Conservation (phyloP, 1,140 invertebrate species). For the Musca domestica region DNA sequence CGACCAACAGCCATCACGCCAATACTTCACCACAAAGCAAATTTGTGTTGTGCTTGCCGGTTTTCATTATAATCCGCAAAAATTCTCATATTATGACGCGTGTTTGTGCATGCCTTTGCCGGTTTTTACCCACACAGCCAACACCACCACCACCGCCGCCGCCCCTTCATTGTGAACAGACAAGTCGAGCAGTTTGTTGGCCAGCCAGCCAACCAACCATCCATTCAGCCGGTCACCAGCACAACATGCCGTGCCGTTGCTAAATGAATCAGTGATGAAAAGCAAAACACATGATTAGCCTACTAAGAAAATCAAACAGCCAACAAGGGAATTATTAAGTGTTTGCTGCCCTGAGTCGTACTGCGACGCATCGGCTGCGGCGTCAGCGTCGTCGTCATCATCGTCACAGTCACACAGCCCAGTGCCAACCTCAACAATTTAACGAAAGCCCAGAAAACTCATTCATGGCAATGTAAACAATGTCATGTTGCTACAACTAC, state of each 20-base stretch:
- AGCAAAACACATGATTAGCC: conserved; percentile 54
- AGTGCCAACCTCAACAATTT: conserved; percentile 9
- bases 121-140: no score
- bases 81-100: conserved; percentile 11
- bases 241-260: conserved; percentile 22
- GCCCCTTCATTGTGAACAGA: not conserved
- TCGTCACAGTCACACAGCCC: conserved; percentile 29
- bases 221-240: conserved; percentile 13
- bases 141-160: no score
- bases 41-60: no score
- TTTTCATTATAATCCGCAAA: not conserved
- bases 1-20: conserved; percentile 13
- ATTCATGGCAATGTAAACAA: not conserved
- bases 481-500: no score
- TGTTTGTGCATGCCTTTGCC: conserved; percentile 9
- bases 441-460: not conserved
- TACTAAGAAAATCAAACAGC: conserved; percentile 41
- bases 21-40: no score
- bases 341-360: no score
- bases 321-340: conserved; percentile 17
- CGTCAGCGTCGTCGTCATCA: conserved; percentile 22
- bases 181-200: conserved; percentile 7
- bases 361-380: no score
- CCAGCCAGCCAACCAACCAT: conserved; percentile 8
- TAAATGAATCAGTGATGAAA: conserved; percentile 34